Base-by-base conservation (phyloP, 2,888 invertebrate species). In the Ernsta delagoae region DNA sequence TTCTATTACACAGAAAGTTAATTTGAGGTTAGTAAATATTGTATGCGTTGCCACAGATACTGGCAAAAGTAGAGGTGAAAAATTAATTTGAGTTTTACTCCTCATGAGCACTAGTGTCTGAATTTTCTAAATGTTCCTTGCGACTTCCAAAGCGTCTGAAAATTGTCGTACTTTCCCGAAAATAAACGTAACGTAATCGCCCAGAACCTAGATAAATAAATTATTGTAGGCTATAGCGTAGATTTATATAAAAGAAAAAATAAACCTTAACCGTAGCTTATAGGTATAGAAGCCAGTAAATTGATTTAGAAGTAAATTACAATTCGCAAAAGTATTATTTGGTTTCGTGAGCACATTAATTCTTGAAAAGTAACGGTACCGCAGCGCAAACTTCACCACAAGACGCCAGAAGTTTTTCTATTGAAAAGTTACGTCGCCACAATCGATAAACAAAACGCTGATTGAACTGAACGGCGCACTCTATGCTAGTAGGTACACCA, bases 371-470 rank as follows among this genome's bases (percentile, higher is more conserved):
- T 73, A 73, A 69, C 9, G 53, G 53, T 31, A 9, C 71, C 70
- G 70, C 64, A 71, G 70, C 70, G 65, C 71, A 70, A 73, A 56
- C 73, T 75, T 70, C 68, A 57, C 70, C 62, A 54, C 65, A 64
- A 69, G 70, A 70, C 71, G 70, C 56, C 59, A 69, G 9, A 75
- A 75, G 65, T 75, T 75, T 72, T 70, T 70, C 71, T 69, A 73
- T 73, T 72, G 71, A 66, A 62, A 70, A 75, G 70, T 73, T 73
- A 70, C 72, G 70, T 63, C 70, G 67, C 71, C 59, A 67, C 70
- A 73, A 72, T 74, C 74, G 71, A 74, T 73, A 71, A 72, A 69
- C 39, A 72, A 73, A 70, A 71, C 62, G 68, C 70, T 73, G 73
- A 74, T 75, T 71, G 74, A 73, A 70, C 68, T 63, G 70, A 39